A percentile compares a stretch with the other conserved stretches of the same genome.
These are phyloP conservation scores for Lepilemur ruficaudatus DNA, from an alignment of 2,797 vertebrate species.

Conservation along the genomic window DNA sequence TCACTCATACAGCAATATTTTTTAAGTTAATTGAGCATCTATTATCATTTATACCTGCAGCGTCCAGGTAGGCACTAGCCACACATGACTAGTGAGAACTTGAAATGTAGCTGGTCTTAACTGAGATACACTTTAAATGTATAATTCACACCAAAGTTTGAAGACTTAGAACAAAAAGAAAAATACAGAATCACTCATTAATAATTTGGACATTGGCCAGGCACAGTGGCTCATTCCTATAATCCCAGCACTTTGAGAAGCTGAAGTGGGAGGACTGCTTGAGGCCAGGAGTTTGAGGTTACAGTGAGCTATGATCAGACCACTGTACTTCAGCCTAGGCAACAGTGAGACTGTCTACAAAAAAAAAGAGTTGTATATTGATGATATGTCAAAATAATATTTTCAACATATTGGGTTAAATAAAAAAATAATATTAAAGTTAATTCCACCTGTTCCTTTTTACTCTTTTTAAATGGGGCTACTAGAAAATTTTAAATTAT, in stretches of 20 bases:
- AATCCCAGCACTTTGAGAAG: too few relatives aligned
- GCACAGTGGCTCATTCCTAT: too few relatives aligned
- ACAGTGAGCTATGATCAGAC: too few relatives aligned
- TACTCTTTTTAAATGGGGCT: not conserved
- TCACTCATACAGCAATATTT: not conserved
- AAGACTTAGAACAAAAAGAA: not conserved
- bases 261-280: too few relatives aligned
- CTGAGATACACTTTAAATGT: not conserved
- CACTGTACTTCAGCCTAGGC: too few relatives aligned
- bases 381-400: not conserved
- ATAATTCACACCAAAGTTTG: not conserved
- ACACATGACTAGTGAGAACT: not conserved
- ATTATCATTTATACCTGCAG: not conserved
- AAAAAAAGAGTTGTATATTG: not conserved
- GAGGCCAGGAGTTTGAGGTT: too few relatives aligned
- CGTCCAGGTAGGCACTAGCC: not conserved
- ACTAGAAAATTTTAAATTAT: not conserved
- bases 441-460: not conserved
- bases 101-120: not conserved
- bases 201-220: not conserved
- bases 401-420: not conserved
- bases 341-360: too few relatives aligned
- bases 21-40: not conserved
- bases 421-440: not conserved
- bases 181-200: not conserved